Evolutionary conservation across 1,140 invertebrate genomes (phyloP).

Genomic region (Calycopis cecrops): DNA sequence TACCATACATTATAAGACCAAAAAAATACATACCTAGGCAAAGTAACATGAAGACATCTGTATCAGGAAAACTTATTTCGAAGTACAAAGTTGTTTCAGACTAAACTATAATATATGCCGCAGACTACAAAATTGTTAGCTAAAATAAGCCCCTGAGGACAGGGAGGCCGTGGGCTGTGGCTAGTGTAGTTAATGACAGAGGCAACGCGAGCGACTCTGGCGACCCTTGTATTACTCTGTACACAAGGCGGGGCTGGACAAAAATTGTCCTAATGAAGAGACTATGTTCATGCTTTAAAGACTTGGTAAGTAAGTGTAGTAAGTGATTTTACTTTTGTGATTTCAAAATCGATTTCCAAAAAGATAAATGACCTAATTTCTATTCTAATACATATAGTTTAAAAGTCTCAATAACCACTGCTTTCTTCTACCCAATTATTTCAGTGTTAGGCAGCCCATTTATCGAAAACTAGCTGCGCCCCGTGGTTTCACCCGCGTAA

Average conservation of each 20-base stretch:
- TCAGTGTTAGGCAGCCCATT: no score
- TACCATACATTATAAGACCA: no score
- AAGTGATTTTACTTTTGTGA: not conserved
- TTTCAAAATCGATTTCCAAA: not conserved
- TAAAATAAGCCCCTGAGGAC: slow-evolving; percentile 16
- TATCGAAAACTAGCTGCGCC: no score
- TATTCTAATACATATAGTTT: no score
- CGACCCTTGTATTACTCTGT: not conserved
- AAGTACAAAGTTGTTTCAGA: not conserved
- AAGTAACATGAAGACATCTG: no score
- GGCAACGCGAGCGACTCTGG: slow-evolving; percentile 17
- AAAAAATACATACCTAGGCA: no score
- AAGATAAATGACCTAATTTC: no score
- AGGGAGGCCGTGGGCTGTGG: slow-evolving; percentile 1
- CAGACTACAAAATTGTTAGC: slow-evolving; percentile 17
- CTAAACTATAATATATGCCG: slow-evolving; percentile 7
- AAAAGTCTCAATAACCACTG: no score
- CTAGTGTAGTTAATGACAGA: slow-evolving; percentile 26
- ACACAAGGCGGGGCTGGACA: no score
- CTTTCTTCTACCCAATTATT: no score
- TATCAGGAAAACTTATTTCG: not conserved
- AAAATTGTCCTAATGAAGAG: slow-evolving; percentile 1
- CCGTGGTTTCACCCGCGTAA: no score
- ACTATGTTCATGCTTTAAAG: not conserved
- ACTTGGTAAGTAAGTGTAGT: no score